Evolutionary conservation across 2,888 invertebrate species (phyloP), one percentile per base, ranked within the genome.

Genomic region (Mamestra brassicae): DNA sequence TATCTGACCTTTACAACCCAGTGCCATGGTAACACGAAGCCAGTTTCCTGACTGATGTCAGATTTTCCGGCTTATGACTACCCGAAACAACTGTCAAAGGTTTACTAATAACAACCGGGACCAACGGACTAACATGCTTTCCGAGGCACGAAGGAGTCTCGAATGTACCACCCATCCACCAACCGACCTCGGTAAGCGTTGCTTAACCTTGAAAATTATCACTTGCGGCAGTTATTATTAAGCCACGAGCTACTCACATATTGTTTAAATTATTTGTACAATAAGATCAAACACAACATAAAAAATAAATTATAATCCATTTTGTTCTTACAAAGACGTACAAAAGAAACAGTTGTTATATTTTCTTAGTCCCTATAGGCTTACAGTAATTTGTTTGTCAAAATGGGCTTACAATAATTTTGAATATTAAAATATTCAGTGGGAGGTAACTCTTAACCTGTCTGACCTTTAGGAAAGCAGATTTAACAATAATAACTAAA

Each of bases 341-440:
- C 38, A 55, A 74, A 66, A 45, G 34, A 74, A 74, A 67, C 62
- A 42, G 17, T 65, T 52, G 34, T 65, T 64, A n/a, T 52, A 55
- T 70, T 60, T 60, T 38, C 26, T 8, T 47, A 55, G 50, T 69
- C 55, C 47, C 45, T 15, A 57, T 4, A 52, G 65, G 36, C 52
- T 71, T 68, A 36, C 71, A 2, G 26, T 58, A 80, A 85, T 68
- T 77, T 78, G 66, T 76, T 83, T 76, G 70, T 74, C 64, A 73
- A 73, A 78, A 75, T 64, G 52, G 65, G 73, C 72, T 78, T 73
- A 79, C 75, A 78, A 80, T 80, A 64, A 83, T 79, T 77, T 67
- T 55, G n/a, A 65, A 65, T 80, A 77, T 58, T 64, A 64, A 80
- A 79, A 77, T 85, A 83, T 85, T 85, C 76, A 79, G 60, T 34